Evolutionary conservation across 23 tunicate species (phyloP), one percentile per base, ranked within the genome.

Genomic region (Trididemnum clinides): DNA sequence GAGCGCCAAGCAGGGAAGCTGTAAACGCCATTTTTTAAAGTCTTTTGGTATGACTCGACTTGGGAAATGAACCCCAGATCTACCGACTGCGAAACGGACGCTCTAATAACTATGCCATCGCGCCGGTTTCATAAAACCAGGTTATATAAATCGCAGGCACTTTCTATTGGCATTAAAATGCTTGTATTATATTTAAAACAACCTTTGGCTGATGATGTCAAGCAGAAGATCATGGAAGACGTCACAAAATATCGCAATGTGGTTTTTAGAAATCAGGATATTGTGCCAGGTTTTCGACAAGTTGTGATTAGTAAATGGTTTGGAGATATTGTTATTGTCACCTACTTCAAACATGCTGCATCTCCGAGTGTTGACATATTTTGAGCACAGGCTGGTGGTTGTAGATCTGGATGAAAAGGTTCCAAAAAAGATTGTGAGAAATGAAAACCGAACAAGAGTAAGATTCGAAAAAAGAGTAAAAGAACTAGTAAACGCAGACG

Each of bases 291-390:
- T 10, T 15, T 4, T 21, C 51, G 35, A 51, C 89, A 85, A 34
- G 89, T 85, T 22, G 89, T 74, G 34, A 85, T 85, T 30, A 85
- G 89, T 25, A 58, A 62, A 57, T 85, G 82, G 82, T 85, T 85
- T 58, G 89, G 89, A 28, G 89, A 85, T 27, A 85, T 85, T 28
- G 89, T 57, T 36, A 74, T 74, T 59, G 34, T 39, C 27, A 71
- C 82, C 6, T 85, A 49, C 35, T 12, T 19, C n/a, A 73, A 85
- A 51, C 89, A 85, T 37, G 82, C 89, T 35, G 50, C 59, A 19
- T 85, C 89, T 12, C 89, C 89, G 22, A 72, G 82, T 37, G 38
- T 85, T 33, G 74, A 85, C 59, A 74, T 85, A 1, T 85, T 85
- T 57, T 66, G 89, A 19, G 89, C n/a, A n/a, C n/a, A n/a, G n/a